Conservation (phyloP, 2,113 vertebrate genomes). For the Hylia prasina region DNA sequence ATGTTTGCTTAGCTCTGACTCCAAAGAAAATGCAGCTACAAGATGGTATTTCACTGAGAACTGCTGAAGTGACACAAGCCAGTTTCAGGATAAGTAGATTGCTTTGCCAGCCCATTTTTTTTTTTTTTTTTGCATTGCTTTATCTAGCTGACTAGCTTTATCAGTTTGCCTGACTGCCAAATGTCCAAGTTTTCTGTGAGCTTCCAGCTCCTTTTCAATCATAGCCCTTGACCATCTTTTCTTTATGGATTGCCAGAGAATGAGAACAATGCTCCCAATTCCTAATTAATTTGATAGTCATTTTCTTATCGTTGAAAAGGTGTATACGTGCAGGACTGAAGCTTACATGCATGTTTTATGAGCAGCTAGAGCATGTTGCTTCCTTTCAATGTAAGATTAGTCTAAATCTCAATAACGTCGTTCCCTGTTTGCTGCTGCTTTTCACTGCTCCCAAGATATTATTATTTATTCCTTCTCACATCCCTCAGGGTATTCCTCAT, state of each 20-base stretch:
- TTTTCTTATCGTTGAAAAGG: neutral
- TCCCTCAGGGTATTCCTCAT: neutral
- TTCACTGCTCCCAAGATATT: neutral
- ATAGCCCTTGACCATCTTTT: neutral
- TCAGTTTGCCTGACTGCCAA: neutral
- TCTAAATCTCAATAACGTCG: accelerated
- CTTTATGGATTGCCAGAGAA: neutral
- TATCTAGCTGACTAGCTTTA: neutral
- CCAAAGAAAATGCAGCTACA: neutral
- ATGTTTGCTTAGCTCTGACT: neutral
- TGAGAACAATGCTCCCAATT: neutral
- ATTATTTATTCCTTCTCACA: neutral
- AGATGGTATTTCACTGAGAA: neutral
- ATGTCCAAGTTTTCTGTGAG: neutral
- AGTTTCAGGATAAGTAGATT: neutral
- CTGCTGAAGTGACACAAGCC: neutral
- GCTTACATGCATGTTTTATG: neutral
- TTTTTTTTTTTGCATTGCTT: neutral
- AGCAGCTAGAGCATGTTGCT: neutral
- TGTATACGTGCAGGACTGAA: neutral
- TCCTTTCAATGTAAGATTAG: neutral
- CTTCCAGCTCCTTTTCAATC: neutral
- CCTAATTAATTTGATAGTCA: neutral
- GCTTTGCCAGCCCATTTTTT: neutral
- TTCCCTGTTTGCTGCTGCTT: neutral